Evolutionary conservation across 1,140 invertebrate species (phyloP).

Genomic region (Paracyclopina nana): DNA sequence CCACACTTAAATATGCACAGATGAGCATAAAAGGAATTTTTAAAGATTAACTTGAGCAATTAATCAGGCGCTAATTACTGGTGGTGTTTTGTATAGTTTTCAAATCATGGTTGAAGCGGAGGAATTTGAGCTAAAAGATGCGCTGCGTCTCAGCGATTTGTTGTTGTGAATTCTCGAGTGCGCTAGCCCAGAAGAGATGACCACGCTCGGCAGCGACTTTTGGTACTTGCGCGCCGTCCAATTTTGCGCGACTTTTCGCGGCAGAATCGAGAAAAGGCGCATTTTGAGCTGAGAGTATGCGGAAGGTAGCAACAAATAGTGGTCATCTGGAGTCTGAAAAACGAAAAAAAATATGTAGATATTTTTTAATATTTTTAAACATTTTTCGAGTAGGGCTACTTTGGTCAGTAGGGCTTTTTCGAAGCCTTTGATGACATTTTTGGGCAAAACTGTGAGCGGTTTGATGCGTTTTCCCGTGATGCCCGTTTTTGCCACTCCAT

Average conservation of each 20-base stretch:
- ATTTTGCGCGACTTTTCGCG: background rate
- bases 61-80: no score
- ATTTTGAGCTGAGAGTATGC: conserved; percentile 8
- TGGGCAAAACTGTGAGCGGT: background rate
- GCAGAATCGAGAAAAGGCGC: background rate
- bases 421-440: conserved; percentile 12
- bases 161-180: no score
- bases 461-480: conserved; percentile 11
- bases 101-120: no score
- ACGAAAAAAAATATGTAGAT: background rate
- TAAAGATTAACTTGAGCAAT: no score
- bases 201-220: conserved; percentile 1
- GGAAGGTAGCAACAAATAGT: conserved; percentile 6
- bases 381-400: background rate
- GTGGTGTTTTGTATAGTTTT: no score
- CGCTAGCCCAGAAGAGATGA: no score
- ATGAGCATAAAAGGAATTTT: no score
- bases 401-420: conserved; percentile 18
- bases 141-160: no score
- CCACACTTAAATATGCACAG: no score
- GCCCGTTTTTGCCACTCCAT: conserved; percentile 17
- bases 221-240: background rate
- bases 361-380: background rate
- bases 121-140: no score
- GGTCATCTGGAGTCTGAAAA: conserved; percentile 5